Evolutionary conservation across 1,140 invertebrate genomes (phyloP).

Genomic region (Cardiocondyla obscurior): DNA sequence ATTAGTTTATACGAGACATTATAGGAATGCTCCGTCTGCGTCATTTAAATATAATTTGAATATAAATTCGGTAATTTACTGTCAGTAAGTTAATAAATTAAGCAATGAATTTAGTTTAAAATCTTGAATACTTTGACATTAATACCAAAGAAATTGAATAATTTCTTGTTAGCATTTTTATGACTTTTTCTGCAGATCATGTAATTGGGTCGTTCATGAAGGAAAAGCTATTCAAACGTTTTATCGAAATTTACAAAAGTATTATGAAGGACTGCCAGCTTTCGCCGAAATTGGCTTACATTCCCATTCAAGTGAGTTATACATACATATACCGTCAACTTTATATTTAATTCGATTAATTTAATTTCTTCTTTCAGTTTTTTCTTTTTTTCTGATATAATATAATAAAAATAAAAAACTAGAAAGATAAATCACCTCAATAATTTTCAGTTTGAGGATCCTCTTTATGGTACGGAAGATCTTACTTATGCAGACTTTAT

Average conservation of each 20-base stretch:
- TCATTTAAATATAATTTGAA: too few species aligned
- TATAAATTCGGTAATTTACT: too few species aligned
- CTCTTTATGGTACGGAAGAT: slow-evolving; percentile 88
- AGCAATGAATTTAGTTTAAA: too few species aligned
- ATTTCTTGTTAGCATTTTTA: neutral
- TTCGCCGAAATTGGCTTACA: slow-evolving; percentile 83
- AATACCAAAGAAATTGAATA: too few species aligned
- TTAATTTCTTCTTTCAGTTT: too few species aligned
- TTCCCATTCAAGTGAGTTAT: slow-evolving; percentile 84
- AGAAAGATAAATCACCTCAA: neutral
- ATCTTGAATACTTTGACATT: neutral
- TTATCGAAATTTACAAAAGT: slow-evolving; percentile 85
- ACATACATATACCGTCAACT: too few species aligned
- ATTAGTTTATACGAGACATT: too few species aligned
- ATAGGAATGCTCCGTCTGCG: too few species aligned
- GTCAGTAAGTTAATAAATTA: too few species aligned
- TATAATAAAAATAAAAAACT: neutral
- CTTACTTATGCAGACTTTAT: slow-evolving; percentile 89
- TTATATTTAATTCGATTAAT: slow-evolving; percentile 1
- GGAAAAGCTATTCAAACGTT: slow-evolving; percentile 86
- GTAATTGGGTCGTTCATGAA: slow-evolving; percentile 88
- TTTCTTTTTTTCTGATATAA: too few species aligned
- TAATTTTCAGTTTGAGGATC: slow-evolving; percentile 86
- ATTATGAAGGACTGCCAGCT: slow-evolving; percentile 86
- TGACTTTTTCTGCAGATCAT: slow-evolving; percentile 85